Evolutionary conservation across 2,888 invertebrate species (phyloP).

Genomic region (Sinotaia quadrata): DNA sequence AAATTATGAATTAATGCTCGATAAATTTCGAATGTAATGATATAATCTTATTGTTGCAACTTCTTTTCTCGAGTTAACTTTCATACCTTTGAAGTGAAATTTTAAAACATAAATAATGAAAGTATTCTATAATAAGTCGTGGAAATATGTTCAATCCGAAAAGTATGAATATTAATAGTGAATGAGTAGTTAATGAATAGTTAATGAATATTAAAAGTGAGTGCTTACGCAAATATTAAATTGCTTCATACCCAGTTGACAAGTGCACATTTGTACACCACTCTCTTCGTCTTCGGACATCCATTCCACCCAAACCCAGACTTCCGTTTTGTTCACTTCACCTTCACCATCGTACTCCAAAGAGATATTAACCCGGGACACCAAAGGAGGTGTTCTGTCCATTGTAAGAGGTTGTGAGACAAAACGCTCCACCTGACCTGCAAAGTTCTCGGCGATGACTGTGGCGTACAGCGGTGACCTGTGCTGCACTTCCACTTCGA

Average conservation of each 20-base stretch:
- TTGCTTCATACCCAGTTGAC: constrained; percentile 7
- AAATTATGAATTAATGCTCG: no score
- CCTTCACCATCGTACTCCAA: constrained; percentile 22
- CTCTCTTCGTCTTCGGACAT: constrained; percentile 14
- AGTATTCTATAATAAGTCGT: no score
- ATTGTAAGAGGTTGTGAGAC: constrained; percentile 32
- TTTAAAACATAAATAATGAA: no score
- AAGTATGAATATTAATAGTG: no score
- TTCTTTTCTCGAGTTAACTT: no score
- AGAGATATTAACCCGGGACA: constrained; percentile 12
- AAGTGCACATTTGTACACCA: constrained; percentile 2
- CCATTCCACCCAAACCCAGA: constrained; percentile 16
- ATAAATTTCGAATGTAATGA: no score
- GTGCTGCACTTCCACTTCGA: constrained; percentile 35
- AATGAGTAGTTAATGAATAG: no score
- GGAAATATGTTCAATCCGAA: no score
- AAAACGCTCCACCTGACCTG: constrained; percentile 40
- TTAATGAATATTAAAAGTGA: no score
- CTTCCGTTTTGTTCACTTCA: not conserved
- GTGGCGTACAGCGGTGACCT: constrained; percentile 39
- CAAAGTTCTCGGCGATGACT: constrained; percentile 42
- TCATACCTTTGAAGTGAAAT: no score
- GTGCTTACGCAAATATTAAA: no score
- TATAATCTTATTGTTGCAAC: no score
- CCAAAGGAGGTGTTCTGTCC: constrained; percentile 44